Evolutionary conservation across 2,113 vertebrate species (phyloP).

Genomic region (Megaleporinus macrocephalus): DNA sequence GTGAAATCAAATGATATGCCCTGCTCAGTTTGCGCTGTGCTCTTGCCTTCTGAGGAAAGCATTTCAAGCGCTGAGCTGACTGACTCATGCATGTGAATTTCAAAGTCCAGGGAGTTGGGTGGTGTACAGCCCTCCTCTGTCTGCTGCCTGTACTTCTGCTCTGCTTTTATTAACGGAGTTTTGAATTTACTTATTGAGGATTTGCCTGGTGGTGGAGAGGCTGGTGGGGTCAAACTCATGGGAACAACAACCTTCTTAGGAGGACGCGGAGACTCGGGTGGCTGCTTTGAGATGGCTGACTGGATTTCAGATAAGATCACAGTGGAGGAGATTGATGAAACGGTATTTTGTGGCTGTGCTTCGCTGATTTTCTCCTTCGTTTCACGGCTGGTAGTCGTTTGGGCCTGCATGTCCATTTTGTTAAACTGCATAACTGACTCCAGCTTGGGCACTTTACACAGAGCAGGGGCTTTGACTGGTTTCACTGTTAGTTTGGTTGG

Average conservation of each 20-base stretch:
- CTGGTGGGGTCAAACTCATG: constrained; percentile 80
- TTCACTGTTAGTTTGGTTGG: constrained; percentile 73
- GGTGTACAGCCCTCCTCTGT: constrained; percentile 76
- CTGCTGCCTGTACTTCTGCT: constrained; percentile 84
- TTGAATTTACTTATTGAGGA: constrained; percentile 83
- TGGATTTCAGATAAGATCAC: constrained; percentile 59
- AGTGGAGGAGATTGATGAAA: constrained; percentile 51
- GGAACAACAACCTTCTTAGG: constrained; percentile 70
- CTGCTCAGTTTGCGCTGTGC: constrained; percentile 58
- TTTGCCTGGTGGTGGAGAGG: constrained; percentile 76
- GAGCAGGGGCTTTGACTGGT: constrained; percentile 67
- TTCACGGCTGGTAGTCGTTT: constrained; percentile 25
- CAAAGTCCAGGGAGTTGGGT: constrained; percentile 63
- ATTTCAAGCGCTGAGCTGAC: constrained; percentile 66
- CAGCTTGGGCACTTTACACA: constrained; percentile 76
- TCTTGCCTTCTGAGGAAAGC: constrained; percentile 62
- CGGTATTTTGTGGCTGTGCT: constrained; percentile 49
- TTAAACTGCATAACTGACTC: constrained; percentile 69
- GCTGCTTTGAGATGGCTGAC: constrained; percentile 37
- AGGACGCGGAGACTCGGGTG: constrained; percentile 65
- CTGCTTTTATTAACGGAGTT: constrained; percentile 89
- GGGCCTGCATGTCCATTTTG: constrained; percentile 54
- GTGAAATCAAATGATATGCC: constrained; percentile 55
- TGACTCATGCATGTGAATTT: constrained; percentile 67
- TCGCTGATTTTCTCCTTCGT: constrained; percentile 55